Conservation (phyloP, 2,113 vertebrate species). For the Nematolebias whitei region DNA sequence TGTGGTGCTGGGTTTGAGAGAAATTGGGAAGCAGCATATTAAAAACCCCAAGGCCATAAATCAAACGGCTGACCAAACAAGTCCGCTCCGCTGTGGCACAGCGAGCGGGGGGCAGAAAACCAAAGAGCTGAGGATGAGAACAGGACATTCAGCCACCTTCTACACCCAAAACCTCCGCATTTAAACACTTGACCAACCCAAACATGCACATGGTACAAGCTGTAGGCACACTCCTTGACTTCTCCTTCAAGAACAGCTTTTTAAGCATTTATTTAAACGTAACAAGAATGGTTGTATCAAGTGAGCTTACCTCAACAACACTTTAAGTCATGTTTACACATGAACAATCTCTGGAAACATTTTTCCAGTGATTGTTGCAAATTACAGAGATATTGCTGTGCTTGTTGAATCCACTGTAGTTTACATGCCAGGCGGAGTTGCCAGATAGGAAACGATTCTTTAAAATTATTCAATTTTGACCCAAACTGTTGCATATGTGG, state of each 20-base stretch:
- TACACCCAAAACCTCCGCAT: conserved; percentile 47
- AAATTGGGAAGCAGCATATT: conserved; percentile 64
- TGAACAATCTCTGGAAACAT: too few species aligned
- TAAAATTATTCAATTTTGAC: too few species aligned
- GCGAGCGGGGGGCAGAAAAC: conserved; percentile 43
- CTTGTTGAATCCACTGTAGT: too few species aligned
- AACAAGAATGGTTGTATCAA: too few species aligned
- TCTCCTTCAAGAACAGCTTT: background rate
- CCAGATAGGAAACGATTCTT: too few species aligned
- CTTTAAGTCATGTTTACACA: too few species aligned
- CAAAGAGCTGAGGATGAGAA: conserved; percentile 57
- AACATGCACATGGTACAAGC: too few species aligned
- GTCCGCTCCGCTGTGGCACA: conserved; percentile 41
- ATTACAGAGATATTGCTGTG: too few species aligned
- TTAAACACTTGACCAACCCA: conserved; percentile 33
- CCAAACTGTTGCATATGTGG: too few species aligned
- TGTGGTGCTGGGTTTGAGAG: conserved; percentile 62
- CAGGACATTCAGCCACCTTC: conserved; percentile 59
- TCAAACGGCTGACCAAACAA: conserved; percentile 72
- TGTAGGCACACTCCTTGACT: background rate
- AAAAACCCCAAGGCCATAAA: conserved; percentile 74
- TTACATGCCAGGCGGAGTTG: too few species aligned
- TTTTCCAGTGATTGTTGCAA: too few species aligned
- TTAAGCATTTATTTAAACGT: background rate
- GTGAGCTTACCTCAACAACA: too few species aligned